Conservation (phyloP, 2,888 invertebrate species). For the Blera fallax region DNA sequence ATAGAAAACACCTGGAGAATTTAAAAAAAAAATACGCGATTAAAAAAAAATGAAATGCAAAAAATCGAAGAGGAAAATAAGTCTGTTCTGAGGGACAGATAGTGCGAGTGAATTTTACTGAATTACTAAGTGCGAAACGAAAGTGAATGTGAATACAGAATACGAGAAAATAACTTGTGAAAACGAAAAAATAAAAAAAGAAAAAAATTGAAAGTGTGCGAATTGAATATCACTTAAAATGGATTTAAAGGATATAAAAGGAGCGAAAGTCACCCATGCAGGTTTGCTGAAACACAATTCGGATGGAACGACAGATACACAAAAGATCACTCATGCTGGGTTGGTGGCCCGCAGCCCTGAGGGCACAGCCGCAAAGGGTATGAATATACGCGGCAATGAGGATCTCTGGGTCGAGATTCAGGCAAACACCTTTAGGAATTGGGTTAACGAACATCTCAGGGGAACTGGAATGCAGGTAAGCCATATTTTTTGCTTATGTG, state of each 20-base stretch:
- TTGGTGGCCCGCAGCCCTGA: slow-evolving; percentile 94
- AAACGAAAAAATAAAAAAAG: slow-evolving; percentile 1
- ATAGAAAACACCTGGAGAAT: neutral
- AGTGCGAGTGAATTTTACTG: slow-evolving; percentile 44
- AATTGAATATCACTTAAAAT: slow-evolving; percentile 74
- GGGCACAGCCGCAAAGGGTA: slow-evolving; percentile 97
- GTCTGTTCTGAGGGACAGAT: slow-evolving; percentile 45
- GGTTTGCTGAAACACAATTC: slow-evolving; percentile 84
- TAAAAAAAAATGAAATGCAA: slow-evolving; percentile 53
- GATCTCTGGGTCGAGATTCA: slow-evolving; percentile 98
- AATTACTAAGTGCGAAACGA: slow-evolving; percentile 49
- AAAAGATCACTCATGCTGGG: slow-evolving; percentile 88
- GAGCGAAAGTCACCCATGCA: slow-evolving; percentile 84
- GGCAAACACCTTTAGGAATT: slow-evolving; percentile 97
- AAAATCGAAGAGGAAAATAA: slow-evolving; percentile 55
- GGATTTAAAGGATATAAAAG: slow-evolving; percentile 82
- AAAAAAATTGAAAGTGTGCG: slow-evolving; percentile 58
- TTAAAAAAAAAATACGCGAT: neutral
- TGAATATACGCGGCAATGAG: slow-evolving; percentile 97
- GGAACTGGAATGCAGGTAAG: slow-evolving; percentile 87
- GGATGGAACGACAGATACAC: slow-evolving; percentile 84
- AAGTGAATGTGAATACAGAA: slow-evolving; percentile 41
- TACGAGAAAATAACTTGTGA: slow-evolving; percentile 10
- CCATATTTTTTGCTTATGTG: slow-evolving; percentile 19
- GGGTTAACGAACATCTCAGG: slow-evolving; percentile 96